A percentile compares a stretch with the other conserved stretches of the same genome.
Evolutionary conservation across 2,888 invertebrate genomes (phyloP).

Genomic region (Temnothorax unifasciatus): DNA sequence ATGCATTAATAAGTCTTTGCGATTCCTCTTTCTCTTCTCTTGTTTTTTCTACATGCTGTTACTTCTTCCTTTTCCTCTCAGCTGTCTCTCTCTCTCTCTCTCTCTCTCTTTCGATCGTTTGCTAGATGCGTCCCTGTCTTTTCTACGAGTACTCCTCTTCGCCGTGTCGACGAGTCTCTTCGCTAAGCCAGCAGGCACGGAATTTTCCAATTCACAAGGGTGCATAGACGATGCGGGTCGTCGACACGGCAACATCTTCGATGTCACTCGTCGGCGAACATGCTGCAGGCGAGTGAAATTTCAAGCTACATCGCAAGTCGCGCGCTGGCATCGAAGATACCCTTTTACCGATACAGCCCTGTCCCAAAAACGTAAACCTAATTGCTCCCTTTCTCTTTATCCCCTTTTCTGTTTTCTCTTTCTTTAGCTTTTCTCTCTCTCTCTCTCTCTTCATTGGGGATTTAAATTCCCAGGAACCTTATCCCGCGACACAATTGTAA

Average conservation of each 20-base stretch:
- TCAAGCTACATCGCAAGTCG: slow-evolving; percentile 5
- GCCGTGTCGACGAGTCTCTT: slow-evolving; percentile 16
- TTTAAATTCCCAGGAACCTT: background rate
- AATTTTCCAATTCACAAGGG: slow-evolving; percentile 74
- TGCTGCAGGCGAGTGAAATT: slow-evolving; percentile 37
- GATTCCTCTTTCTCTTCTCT: background rate
- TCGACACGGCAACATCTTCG: slow-evolving; percentile 61
- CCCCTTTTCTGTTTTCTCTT: background rate
- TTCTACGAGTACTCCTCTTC: slow-evolving; percentile 65
- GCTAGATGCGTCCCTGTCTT: slow-evolving; percentile 73
- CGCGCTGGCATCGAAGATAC: background rate
- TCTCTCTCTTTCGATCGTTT: slow-evolving; percentile 16
- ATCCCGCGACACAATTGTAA: background rate
- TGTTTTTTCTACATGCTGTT: background rate
- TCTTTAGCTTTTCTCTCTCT: background rate
- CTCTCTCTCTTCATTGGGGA: background rate
- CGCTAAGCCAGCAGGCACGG: slow-evolving; percentile 27
- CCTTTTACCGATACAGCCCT: slow-evolving; percentile 64
- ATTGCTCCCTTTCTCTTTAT: slow-evolving; percentile 64
- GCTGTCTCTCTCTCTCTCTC: background rate
- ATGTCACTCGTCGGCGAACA: slow-evolving; percentile 5
- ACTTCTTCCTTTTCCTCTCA: slow-evolving; percentile 5
- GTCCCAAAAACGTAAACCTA: slow-evolving; percentile 68
- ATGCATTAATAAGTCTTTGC: background rate
- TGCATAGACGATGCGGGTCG: slow-evolving; percentile 74